Evolutionary conservation across 2,113 vertebrate genomes (phyloP).

Genomic region (Psittacara wagleri): DNA sequence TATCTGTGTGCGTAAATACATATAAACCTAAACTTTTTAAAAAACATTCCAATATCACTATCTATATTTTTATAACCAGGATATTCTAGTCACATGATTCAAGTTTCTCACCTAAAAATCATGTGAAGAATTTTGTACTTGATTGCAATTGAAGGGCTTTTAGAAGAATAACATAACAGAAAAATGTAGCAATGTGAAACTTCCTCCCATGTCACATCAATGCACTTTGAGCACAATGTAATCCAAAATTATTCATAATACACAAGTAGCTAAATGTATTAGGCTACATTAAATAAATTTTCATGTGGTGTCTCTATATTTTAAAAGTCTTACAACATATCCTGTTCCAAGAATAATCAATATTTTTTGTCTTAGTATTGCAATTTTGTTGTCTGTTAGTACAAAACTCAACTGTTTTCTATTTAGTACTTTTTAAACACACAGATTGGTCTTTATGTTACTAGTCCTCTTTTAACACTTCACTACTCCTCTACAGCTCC

Average conservation of each 20-base stretch:
- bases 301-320: neutral
- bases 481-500: neutral
- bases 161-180: neutral
- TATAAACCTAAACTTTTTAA: neutral
- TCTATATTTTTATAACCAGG: neutral
- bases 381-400: fast-evolving
- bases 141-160: neutral
- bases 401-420: neutral
- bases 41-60: neutral
- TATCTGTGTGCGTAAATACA: neutral
- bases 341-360: neutral
- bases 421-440: neutral
- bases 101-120: neutral
- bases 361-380: neutral
- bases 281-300: neutral
- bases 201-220: neutral
- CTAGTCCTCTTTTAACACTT: neutral
- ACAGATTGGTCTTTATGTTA: neutral
- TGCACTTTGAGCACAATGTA: neutral
- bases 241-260: neutral
- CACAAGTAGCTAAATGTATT: neutral
- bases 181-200: neutral
- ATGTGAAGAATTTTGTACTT: neutral
- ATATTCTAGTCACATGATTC: neutral
- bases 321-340: neutral